These are phyloP conservation scores for Alloplasta piceator DNA, from an alignment of 2,888 invertebrate genomes.

Conservation along the genomic window DNA sequence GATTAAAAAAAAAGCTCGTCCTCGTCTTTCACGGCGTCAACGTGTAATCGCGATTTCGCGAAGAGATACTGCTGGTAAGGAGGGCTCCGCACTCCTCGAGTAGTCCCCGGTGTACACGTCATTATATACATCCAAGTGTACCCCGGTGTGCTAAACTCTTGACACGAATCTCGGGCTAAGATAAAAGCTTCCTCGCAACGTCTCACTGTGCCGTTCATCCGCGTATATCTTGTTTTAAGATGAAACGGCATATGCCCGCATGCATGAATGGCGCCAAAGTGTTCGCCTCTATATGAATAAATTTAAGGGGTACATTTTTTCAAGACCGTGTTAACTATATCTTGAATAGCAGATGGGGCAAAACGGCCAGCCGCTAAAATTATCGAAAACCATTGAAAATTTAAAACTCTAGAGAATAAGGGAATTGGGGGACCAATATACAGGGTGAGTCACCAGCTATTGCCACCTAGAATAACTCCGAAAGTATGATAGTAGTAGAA, in stretches of 20 bases:
- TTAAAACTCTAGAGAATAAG: no score
- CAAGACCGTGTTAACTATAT: no score
- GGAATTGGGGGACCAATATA: no score
- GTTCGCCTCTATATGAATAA: no score
- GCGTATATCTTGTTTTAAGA: constrained; percentile 19
- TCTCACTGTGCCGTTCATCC: constrained; percentile 41
- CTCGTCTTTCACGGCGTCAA: constrained; percentile 48
- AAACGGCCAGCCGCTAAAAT: no score
- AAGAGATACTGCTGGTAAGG: constrained; percentile 46
- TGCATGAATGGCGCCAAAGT: background rate
- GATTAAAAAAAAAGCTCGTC: background rate
- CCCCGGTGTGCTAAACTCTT: constrained; percentile 57
- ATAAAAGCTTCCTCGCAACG: constrained; percentile 54
- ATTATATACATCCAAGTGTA: background rate
- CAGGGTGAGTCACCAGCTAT: no score
- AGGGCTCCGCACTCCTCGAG: constrained; percentile 39
- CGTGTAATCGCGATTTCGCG: constrained; percentile 56
- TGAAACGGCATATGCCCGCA: background rate
- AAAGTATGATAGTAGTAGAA: no score
- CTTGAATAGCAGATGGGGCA: no score
- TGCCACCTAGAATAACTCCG: no score
- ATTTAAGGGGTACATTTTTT: no score
- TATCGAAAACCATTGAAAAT: no score
- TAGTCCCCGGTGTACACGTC: constrained; percentile 5
- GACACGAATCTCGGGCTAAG: constrained; percentile 56